Base-by-base conservation (phyloP, 2,113 vertebrate genomes). In the Catharus minimus region DNA sequence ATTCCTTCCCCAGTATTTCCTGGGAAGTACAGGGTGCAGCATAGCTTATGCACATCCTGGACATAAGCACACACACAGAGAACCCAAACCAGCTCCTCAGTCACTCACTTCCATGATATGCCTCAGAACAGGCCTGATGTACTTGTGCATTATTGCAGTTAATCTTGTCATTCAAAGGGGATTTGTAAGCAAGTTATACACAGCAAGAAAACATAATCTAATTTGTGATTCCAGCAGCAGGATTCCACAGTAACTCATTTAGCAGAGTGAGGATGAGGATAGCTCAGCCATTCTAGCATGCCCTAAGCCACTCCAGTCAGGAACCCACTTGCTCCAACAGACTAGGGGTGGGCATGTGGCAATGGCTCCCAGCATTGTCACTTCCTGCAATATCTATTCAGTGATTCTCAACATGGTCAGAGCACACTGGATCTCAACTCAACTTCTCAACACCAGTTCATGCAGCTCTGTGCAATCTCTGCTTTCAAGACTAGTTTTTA, bases 261-360 rank as follows among this genome's bases (percentile, higher is more conserved):
- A 95, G 69, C 57, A 75, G 47, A 86, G n/a, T 3, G 38, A 53
- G 26, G 41, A 67, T 44, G 55, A 60, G 49, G 61, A 67, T 2
- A 66, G 64, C 47, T 80, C 49, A 56, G 74, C 61, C 3, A 1
- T 24, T 64, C n/a, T 4, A 43, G 61, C 1, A 0, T 0, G 2
- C 23, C 55, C 60, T 58, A 50, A 49, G 12, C 41, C 38, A 46
- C 19, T 33, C 39, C 8, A 20, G n/a, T 16, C 50, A 84, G 78
- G 69, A 79, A 44, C 24, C 53, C 0, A 2, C 15, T 67, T 64
- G 43, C 39, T 62, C 64, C 46, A 26, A 9, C 44, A 23, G 56
- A 47, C 30, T 24, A 44, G 2, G 17, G 13, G 30, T 26, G 27
- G 22, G 58, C 2, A 3, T 16, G 26, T 3, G 2, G 43, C 52